phyloP scores from a whole-genome alignment of 2,113 vertebrate species.

The Naja naja region DNA sequence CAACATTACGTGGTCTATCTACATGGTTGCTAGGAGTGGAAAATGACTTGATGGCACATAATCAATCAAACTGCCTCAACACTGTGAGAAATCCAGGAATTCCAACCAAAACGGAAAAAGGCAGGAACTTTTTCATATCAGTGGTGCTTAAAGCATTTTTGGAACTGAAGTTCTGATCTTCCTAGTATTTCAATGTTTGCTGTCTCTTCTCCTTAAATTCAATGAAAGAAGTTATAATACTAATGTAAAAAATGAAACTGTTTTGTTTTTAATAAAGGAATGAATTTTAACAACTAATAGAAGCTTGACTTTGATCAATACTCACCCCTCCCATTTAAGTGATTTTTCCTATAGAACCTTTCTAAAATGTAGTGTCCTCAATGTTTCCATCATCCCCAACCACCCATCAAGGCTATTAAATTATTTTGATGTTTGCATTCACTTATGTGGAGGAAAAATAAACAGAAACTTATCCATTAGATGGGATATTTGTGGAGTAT shows the following conservation, averaged over 20 bases:
- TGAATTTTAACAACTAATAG: not conserved
- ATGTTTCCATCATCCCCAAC: not conserved
- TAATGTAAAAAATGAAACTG: not conserved
- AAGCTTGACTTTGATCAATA: not conserved
- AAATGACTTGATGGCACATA: not conserved
- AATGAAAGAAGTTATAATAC: not conserved
- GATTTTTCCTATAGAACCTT: not conserved
- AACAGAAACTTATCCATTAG: not conserved
- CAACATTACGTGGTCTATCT: not conserved
- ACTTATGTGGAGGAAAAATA: not conserved
- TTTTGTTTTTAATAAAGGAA: not conserved
- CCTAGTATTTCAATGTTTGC: slow-evolving; percentile 2
- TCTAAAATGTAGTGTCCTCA: not conserved
- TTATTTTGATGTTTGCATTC: not conserved
- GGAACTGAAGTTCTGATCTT: not conserved
- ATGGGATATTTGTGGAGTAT: slow-evolving; percentile 17
- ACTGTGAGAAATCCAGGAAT: not conserved
- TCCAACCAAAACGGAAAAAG: not conserved
- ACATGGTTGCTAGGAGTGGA: not conserved
- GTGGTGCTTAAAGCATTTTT: not conserved
- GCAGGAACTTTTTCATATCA: not conserved
- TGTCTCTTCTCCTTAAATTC: not conserved
- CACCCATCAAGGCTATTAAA: not conserved
- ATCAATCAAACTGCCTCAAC: not conserved
- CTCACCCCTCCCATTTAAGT: not conserved